Evolutionary conservation across 2,797 vertebrate genomes (phyloP).

Genomic region (Neopelma chrysocephalum): DNA sequence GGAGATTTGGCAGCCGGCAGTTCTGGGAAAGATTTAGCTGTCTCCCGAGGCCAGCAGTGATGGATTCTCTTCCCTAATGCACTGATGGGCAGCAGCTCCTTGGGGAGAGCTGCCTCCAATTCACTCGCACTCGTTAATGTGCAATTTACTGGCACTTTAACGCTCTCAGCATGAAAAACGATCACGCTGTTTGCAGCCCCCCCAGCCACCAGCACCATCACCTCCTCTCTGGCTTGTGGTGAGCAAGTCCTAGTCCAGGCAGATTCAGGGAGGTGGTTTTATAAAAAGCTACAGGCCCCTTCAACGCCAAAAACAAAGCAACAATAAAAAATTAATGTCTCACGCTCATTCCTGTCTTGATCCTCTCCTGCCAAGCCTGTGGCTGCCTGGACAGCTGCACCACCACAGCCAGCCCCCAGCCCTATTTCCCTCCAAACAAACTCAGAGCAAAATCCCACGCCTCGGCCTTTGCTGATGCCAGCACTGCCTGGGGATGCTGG

Average conservation of each 20-base stretch:
- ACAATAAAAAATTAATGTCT: background rate
- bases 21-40: constrained; percentile 72
- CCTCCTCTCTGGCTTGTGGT: constrained; percentile 33
- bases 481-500: background rate
- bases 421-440: background rate
- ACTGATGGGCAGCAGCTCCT: constrained; percentile 68
- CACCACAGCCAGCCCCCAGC: background rate
- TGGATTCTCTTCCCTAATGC: constrained; percentile 75
- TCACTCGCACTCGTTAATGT: constrained; percentile 77
- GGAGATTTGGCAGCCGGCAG: constrained; percentile 54
- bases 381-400: background rate
- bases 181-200: constrained; percentile 57
- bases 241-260: constrained; percentile 40
- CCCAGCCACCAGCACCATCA: constrained; percentile 15
- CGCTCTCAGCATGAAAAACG: constrained; percentile 74
- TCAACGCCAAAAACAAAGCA: background rate
- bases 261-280: background rate
- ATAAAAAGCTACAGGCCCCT: background rate
- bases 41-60: constrained; percentile 65
- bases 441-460: accelerated
- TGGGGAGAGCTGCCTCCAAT: constrained; percentile 71
- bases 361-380: background rate
- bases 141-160: constrained; percentile 81
- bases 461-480: accelerated
- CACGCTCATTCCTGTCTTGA: background rate